phyloP scores from a whole-genome alignment of 2,888 invertebrate species.

The Unio delphinus region DNA sequence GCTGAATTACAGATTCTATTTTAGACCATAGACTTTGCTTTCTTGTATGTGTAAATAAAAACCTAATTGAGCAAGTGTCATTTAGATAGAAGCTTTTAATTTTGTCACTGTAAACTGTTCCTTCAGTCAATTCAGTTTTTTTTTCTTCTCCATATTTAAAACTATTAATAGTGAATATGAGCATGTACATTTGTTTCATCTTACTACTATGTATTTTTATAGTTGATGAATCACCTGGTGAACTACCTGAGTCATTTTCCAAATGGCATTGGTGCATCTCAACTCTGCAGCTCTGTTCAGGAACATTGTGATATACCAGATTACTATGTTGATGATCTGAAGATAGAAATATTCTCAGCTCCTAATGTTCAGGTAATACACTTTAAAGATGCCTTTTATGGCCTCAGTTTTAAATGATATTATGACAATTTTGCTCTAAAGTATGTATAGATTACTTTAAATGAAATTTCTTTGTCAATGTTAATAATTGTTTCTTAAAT shows the following conservation, averaged over 20 bases:
- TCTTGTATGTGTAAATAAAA: too few species aligned
- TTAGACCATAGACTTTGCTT: too few species aligned
- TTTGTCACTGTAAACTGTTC: not conserved
- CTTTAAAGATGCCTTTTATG: not conserved
- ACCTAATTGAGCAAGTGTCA: too few species aligned
- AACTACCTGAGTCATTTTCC: conserved; percentile 96
- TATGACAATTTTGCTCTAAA: too few species aligned
- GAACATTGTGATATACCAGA: conserved; percentile 86
- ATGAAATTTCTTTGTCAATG: too few species aligned
- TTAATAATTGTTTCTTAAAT: too few species aligned
- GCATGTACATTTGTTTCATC: too few species aligned
- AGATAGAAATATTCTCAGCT: conserved; percentile 85
- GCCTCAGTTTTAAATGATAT: too few species aligned
- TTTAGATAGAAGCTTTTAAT: not conserved
- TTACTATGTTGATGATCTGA: conserved; percentile 76
- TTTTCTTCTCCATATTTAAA: not conserved
- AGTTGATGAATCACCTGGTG: conserved; percentile 89
- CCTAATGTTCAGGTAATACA: conserved; percentile 81
- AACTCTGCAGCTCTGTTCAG: conserved; percentile 89
- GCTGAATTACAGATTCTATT: too few species aligned
- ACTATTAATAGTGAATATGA: too few species aligned
- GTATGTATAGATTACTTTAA: too few species aligned
- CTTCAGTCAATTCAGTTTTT: not conserved
- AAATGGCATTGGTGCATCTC: conserved; percentile 85
- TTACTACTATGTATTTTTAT: conserved; percentile 12